These are phyloP conservation scores for Rutilus rutilus DNA, from an alignment of 2,113 vertebrate genomes.

Conservation along the genomic window DNA sequence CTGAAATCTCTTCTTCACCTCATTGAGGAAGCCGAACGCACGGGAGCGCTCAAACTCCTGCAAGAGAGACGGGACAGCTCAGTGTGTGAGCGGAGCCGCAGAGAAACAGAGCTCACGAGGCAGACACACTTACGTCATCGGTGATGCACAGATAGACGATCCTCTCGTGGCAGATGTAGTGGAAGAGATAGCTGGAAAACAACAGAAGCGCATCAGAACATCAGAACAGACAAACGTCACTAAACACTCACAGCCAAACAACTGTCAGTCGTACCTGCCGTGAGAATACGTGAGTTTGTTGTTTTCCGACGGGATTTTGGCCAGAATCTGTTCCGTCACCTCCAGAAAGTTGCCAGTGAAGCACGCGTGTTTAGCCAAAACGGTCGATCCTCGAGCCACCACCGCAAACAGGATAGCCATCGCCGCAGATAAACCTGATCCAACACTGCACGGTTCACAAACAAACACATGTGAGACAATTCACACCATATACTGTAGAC, in stretches of 20 bases:
- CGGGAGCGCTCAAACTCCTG: conserved; percentile 96
- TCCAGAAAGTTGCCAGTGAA: conserved; percentile 98
- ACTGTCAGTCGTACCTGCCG: conserved; percentile 79
- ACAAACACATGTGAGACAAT: not conserved
- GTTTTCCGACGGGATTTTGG: conserved; percentile 96
- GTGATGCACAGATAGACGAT: conserved; percentile 98
- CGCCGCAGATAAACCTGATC: not conserved
- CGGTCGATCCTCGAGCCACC: conserved; percentile 94
- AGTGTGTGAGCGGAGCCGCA: not conserved
- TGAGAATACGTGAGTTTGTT: conserved; percentile 98
- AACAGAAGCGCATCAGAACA: conserved; percentile 43
- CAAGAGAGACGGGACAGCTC: not conserved
- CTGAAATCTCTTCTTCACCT: conserved; percentile 96
- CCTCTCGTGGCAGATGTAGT: conserved; percentile 98
- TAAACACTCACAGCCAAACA: not conserved
- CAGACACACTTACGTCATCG: conserved; percentile 94
- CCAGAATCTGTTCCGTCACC: conserved; percentile 96
- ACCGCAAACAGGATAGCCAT: conserved; percentile 99
- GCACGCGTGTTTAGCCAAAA: conserved; percentile 96
- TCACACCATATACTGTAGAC: not conserved
- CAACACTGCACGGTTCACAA: not conserved
- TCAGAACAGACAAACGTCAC: not conserved
- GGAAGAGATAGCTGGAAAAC: conserved; percentile 91
- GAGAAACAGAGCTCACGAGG: not conserved
- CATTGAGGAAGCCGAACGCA: conserved; percentile 93